Base-by-base conservation (phyloP, 2,113 vertebrate species). In the Cettia cetti region DNA sequence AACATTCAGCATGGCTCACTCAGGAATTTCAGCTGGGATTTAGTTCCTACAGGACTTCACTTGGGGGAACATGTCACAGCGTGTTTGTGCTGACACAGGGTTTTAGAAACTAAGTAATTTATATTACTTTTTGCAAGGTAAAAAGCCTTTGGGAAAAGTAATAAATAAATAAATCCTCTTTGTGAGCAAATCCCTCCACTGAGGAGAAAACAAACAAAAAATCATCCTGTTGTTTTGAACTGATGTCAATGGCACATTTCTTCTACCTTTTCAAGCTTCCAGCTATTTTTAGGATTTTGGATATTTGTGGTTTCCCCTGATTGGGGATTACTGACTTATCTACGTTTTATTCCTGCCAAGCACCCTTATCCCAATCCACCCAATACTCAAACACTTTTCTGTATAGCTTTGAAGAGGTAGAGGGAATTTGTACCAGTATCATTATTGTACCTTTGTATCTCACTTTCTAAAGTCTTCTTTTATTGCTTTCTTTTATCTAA, bases 21-120 rank as follows among this genome's bases (percentile, higher is more conserved):
- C 71, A 93, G 94, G 94, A 95, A 96, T 97, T 95, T 92, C 86
- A 91, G 40, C 80, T 94, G 86, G 22, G 92, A 90, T 89, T 89
- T 94, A 80, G 89, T 94, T 86, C 60, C 91, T 90, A 60, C 80
- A 96, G 89, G 92, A 91, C 77, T 94, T 96, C 68, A 52, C 89
- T 68, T 40, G 11, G 21, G 61, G 80, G 52, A 91, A 78, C 91
- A 75, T 92, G 95, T 86, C 61, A 37, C 3, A 13, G 74, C 92
- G 7, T 64, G 96, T 89, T 94, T 92, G 64, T 9, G 4, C 68
- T 94, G 68, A 86, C 76, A 89, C 76, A 52, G 9, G n/a, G 50
- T 28, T 92, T 95, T 60, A 74, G 49, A 81, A 90, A 68, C 47
- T 59, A 53, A 89, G 54, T 81, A 61, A 92, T 93, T 92, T 92